Conservation (phyloP, 1,140 invertebrate genomes). For the Kradibia gibbosae region DNA sequence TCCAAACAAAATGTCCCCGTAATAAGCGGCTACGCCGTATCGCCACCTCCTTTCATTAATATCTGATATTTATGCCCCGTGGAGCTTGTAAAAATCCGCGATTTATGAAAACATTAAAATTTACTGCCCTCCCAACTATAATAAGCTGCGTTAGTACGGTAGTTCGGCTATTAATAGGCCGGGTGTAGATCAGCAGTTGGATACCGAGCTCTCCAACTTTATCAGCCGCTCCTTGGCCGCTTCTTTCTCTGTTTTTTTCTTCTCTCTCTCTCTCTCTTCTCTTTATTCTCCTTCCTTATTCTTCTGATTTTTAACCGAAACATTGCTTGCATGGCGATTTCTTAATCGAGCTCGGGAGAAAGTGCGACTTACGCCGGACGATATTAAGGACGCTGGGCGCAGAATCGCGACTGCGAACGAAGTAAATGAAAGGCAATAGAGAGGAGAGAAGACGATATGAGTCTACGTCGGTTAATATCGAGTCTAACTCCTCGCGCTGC, state of each 20-base stretch:
- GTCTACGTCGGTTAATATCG: background rate
- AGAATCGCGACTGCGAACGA: too few relatives aligned
- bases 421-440: too few relatives aligned
- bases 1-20: background rate
- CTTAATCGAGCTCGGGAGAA: background rate
- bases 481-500: background rate
- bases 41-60: background rate
- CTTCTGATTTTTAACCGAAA: too few relatives aligned
- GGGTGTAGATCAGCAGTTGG: background rate
- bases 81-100: background rate
- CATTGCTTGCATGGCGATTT: background rate
- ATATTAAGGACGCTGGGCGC: background rate
- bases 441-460: background rate
- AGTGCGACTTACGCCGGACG: background rate
- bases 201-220: background rate
- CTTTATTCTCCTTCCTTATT: too few relatives aligned
- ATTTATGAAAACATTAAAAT: conserved; percentile 3
- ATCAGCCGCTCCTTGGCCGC: background rate
- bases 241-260: background rate
- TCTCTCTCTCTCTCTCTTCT: background rate
- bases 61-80: background rate
- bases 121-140: background rate
- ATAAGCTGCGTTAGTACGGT: background rate
- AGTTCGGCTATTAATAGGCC: background rate
- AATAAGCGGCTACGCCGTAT: background rate